Conservation (phyloP, 1,140 invertebrate genomes). For the Aethina tumida region DNA sequence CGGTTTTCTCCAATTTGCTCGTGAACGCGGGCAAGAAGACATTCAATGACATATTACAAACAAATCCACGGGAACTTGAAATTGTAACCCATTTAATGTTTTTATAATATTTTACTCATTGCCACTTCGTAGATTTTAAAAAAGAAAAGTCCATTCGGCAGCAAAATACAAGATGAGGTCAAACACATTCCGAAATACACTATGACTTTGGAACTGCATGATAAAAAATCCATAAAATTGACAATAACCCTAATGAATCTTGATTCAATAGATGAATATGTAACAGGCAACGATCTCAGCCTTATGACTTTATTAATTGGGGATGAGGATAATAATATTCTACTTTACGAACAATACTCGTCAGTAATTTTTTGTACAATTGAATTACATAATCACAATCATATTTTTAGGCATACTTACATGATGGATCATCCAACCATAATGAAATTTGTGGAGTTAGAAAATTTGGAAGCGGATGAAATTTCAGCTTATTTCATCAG, state of each 20-base stretch:
- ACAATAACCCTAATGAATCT: slow-evolving; percentile 20
- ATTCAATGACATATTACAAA: slow-evolving; percentile 52
- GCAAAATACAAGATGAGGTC: slow-evolving; percentile 24
- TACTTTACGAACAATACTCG: slow-evolving; percentile 28
- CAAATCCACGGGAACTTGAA: slow-evolving; percentile 65
- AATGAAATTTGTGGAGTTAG: slow-evolving; percentile 11
- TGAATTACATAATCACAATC: background rate
- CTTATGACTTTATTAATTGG: slow-evolving; percentile 27
- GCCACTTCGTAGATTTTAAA: slow-evolving; percentile 21
- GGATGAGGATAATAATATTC: slow-evolving; percentile 23
- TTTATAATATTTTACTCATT: slow-evolving; percentile 4
- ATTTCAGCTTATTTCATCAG: slow-evolving; percentile 26
- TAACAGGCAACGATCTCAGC: slow-evolving; percentile 18
- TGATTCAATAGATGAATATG: slow-evolving; percentile 13
- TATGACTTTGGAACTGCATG: slow-evolving; percentile 14
- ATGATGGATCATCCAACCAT: slow-evolving; percentile 21
- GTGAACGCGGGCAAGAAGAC: slow-evolving; percentile 54
- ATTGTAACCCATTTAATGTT: slow-evolving; percentile 39
- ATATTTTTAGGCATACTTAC: slow-evolving; percentile 23
- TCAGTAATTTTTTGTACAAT: slow-evolving; percentile 12
- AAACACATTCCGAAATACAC: slow-evolving; percentile 23
- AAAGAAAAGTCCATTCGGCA: slow-evolving; percentile 27
- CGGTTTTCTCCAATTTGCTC: slow-evolving; percentile 50
- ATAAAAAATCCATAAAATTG: slow-evolving; percentile 9
- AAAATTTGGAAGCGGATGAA: slow-evolving; percentile 6